These are phyloP conservation scores for Melospiza georgiana DNA, from an alignment of 2,113 vertebrate species.

Conservation along the genomic window DNA sequence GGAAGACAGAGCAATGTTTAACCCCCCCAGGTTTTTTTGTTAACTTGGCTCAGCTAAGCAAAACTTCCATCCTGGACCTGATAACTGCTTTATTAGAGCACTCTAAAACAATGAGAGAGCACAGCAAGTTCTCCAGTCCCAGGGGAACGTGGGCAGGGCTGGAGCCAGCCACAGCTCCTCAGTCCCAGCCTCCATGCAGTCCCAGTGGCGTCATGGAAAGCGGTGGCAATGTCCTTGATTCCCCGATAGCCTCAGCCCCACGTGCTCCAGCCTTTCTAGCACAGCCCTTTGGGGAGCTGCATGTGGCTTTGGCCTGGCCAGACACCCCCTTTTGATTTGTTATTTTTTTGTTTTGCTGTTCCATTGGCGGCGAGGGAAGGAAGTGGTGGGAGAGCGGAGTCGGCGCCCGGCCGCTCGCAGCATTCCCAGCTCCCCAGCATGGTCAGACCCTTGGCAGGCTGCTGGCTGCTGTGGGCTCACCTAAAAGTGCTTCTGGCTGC, in stretches of 20 bases:
- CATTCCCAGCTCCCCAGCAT: not conserved
- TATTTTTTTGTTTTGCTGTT: not conserved
- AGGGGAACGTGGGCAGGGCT: not conserved
- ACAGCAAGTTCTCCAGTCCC: not conserved
- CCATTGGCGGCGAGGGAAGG: not conserved
- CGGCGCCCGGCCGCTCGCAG: not conserved
- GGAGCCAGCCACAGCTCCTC: not conserved
- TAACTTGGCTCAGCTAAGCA: not conserved
- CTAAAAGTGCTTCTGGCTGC: not conserved
- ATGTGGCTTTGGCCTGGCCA: not conserved
- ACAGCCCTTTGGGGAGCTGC: not conserved
- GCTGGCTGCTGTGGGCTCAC: not conserved
- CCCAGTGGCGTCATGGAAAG: not conserved
- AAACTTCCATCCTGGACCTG: not conserved
- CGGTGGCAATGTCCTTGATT: not conserved
- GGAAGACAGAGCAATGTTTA: not conserved
- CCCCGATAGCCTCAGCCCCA: not conserved
- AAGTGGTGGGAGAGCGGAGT: not conserved
- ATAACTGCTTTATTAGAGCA: not conserved
- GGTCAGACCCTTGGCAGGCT: not conserved
- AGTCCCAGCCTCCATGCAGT: not conserved
- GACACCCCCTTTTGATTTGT: not conserved
- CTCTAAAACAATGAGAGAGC: not conserved
- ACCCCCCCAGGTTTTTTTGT: not conserved
- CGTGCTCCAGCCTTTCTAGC: not conserved